phyloP scores from a whole-genome alignment of 1,140 invertebrate species.

The Planococcus citri region DNA sequence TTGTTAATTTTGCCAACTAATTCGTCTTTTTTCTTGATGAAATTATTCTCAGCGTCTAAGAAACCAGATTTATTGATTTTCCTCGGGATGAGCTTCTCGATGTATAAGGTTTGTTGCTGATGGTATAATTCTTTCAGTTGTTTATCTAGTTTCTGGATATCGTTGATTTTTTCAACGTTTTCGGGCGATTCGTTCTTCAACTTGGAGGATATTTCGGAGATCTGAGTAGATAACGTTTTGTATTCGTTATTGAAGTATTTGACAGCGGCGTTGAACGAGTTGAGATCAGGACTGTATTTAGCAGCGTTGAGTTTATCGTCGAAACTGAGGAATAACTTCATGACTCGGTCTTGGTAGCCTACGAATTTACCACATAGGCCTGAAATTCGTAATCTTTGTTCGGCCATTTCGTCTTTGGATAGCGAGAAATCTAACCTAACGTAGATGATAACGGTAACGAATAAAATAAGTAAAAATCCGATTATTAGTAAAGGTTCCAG shows the following conservation, averaged over 20 bases:
- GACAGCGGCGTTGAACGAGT: slow-evolving; percentile 39
- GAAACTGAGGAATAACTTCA: slow-evolving; percentile 46
- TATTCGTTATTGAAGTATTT: slow-evolving; percentile 52
- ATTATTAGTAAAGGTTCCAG: slow-evolving; percentile 86
- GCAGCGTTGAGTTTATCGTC: slow-evolving; percentile 50
- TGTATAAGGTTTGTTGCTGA: slow-evolving; percentile 41
- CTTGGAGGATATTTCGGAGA: slow-evolving; percentile 44
- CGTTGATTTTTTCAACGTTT: slow-evolving; percentile 47
- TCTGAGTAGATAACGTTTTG: slow-evolving; percentile 44
- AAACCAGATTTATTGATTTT: slow-evolving; percentile 53
- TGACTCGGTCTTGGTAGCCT: slow-evolving; percentile 46
- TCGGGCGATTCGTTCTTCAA: slow-evolving; percentile 50
- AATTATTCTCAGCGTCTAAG: slow-evolving; percentile 44
- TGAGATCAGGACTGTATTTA: slow-evolving; percentile 50
- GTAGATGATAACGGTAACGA: slow-evolving; percentile 85
- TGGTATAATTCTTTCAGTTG: slow-evolving; percentile 39
- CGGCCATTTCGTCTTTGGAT: slow-evolving; percentile 39
- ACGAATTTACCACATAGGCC: slow-evolving; percentile 43
- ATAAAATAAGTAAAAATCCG: slow-evolving; percentile 77
- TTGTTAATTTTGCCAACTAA: slow-evolving; percentile 51
- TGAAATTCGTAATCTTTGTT: slow-evolving; percentile 42
- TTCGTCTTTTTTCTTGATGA: slow-evolving; percentile 51
- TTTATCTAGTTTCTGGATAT: slow-evolving; percentile 49
- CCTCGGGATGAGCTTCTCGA: slow-evolving; percentile 51
- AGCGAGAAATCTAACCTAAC: slow-evolving; percentile 93